These are phyloP conservation scores for Danionella cerebrum DNA, from an alignment of 2,113 vertebrate genomes.

Conservation along the genomic window DNA sequence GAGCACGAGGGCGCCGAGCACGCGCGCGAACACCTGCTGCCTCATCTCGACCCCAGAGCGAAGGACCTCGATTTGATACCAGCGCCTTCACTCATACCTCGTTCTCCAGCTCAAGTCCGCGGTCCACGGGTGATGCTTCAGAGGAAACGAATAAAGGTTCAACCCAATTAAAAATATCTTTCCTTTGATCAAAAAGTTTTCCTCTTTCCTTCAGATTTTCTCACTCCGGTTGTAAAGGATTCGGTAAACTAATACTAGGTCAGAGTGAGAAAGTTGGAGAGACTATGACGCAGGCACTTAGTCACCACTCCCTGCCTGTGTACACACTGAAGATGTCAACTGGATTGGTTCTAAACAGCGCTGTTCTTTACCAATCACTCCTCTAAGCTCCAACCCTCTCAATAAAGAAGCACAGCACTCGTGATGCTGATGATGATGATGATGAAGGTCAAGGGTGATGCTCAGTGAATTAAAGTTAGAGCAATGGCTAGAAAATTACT, in stretches of 20 bases:
- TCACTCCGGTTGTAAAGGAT: not conserved
- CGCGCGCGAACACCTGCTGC: constrained; percentile 40
- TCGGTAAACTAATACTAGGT: not conserved
- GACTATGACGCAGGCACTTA: constrained; percentile 42
- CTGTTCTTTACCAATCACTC: constrained; percentile 43
- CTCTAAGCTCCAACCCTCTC: not conserved
- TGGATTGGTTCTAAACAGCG: constrained; percentile 35
- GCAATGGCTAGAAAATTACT: too few species aligned
- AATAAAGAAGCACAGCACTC: not conserved
- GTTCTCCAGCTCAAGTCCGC: not conserved
- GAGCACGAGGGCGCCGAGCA: constrained; percentile 38
- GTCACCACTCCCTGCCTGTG: constrained; percentile 48
- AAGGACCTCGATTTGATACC: not conserved
- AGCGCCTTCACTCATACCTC: not conserved
- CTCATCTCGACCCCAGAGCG: constrained; percentile 17
- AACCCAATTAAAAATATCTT: not conserved
- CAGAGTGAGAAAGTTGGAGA: constrained; percentile 36
- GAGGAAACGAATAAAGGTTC: not conserved
- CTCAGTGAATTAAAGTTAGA: too few species aligned
- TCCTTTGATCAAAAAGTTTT: not conserved
- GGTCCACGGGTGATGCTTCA: not conserved
- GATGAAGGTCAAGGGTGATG: too few species aligned
- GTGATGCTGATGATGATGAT: not conserved
- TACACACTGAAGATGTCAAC: constrained; percentile 33
- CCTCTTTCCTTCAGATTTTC: not conserved